phyloP scores from a whole-genome alignment of 2,113 vertebrate genomes.

The Oncorhynchus gorbuscha region DNA sequence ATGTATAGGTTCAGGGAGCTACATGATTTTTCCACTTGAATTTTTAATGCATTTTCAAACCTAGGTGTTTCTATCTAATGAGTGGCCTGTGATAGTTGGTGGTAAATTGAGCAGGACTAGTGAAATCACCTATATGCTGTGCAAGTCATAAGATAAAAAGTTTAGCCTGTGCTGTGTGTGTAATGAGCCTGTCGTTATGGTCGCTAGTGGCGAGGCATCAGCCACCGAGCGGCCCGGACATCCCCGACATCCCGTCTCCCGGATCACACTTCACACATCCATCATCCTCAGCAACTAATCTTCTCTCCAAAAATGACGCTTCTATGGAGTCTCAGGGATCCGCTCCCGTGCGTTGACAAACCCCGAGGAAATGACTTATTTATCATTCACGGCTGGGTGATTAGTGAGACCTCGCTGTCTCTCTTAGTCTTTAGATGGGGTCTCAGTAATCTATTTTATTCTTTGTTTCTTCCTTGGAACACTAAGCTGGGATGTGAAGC shows the following conservation, averaged over 20 bases:
- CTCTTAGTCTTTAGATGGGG: conserved; percentile 9
- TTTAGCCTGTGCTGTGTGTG: conserved; percentile 37
- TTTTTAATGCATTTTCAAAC: background rate
- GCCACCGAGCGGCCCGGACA: conserved; percentile 51
- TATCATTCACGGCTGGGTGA: conserved; percentile 69
- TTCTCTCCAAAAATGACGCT: conserved; percentile 59
- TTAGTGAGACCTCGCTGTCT: conserved; percentile 39
- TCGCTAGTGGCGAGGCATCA: conserved; percentile 51
- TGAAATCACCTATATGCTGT: conserved; percentile 48
- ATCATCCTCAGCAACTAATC: conserved; percentile 74
- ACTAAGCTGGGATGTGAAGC: conserved; percentile 61
- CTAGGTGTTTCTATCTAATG: conserved; percentile 17
- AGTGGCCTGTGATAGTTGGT: conserved; percentile 33
- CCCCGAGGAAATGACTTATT: conserved; percentile 47
- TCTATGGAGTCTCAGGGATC: conserved; percentile 57
- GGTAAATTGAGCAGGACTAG: conserved; percentile 65
- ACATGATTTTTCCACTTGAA: background rate
- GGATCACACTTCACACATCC: conserved; percentile 59
- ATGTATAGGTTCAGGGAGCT: background rate
- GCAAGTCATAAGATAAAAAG: conserved; percentile 57
- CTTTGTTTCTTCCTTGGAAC: conserved; percentile 47
- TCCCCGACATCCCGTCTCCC: conserved; percentile 44
- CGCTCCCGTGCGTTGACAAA: conserved; percentile 51
- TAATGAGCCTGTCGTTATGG: conserved; percentile 20
- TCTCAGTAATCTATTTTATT: conserved; percentile 10